Conservation (phyloP, 2,113 vertebrate genomes). For the Calyptommatus sinebrachiatus region DNA sequence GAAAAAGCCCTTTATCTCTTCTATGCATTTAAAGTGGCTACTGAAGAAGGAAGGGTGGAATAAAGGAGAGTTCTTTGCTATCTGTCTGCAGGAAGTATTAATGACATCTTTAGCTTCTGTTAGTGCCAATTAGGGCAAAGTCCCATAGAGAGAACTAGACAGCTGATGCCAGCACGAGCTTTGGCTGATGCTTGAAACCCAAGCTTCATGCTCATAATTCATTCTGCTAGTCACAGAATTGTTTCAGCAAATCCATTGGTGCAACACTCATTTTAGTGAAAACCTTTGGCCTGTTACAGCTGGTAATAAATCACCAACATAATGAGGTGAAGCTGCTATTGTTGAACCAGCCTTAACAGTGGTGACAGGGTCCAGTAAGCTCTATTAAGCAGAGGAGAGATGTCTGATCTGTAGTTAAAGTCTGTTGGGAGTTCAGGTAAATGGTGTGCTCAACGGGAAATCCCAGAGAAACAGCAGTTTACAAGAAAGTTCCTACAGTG, state of each 20-base stretch:
- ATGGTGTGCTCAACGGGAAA: neutral
- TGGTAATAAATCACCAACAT: slow-evolving; percentile 36
- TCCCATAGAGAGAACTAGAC: slow-evolving; percentile 1
- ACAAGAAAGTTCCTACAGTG: neutral
- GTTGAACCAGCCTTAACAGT: slow-evolving; percentile 10
- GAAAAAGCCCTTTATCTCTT: neutral
- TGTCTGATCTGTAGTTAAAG: neutral
- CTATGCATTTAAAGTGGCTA: neutral
- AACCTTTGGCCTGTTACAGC: slow-evolving; percentile 31
- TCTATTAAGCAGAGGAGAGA: slow-evolving; percentile 5
- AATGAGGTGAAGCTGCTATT: slow-evolving; percentile 23
- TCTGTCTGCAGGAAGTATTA: neutral
- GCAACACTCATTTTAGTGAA: slow-evolving; percentile 4
- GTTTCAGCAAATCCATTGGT: neutral
- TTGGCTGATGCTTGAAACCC: slow-evolving; percentile 14
- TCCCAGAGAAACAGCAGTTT: neutral
- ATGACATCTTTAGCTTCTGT: slow-evolving; percentile 30
- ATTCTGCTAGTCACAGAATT: neutral
- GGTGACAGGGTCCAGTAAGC: neutral
- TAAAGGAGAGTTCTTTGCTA: slow-evolving; percentile 10
- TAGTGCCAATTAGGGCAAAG: slow-evolving; percentile 23
- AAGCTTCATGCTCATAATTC: slow-evolving; percentile 10
- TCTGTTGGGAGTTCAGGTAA: slow-evolving; percentile 16
- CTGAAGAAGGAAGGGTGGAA: neutral
- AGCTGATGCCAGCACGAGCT: slow-evolving; percentile 26